Evolutionary conservation across 1,140 invertebrate species (phyloP).

Genomic region (Nasonia longicornis): DNA sequence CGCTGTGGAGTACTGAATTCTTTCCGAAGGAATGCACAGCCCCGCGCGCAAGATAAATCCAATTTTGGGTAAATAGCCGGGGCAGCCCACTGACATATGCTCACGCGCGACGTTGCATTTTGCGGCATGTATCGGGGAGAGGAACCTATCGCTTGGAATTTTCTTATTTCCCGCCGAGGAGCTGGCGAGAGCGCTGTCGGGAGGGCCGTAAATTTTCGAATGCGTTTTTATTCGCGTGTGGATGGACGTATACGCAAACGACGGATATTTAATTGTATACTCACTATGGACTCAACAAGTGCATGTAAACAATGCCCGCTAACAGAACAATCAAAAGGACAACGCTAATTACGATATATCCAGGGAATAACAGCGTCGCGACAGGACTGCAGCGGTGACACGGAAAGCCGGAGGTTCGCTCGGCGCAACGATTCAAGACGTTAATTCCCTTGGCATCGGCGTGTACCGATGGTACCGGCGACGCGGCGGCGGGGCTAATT

Average conservation of each 20-base stretch:
- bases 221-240: neutral
- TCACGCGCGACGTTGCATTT: slow-evolving; percentile 6
- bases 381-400: neutral
- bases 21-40: neutral
- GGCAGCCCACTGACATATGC: neutral
- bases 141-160: slow-evolving; percentile 1
- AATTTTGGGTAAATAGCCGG: slow-evolving; percentile 28
- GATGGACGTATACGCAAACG: too few relatives aligned
- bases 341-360: neutral
- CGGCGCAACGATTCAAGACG: slow-evolving; percentile 28
- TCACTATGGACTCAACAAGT: too few relatives aligned
- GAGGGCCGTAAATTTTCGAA: neutral
- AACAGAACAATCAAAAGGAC: neutral
- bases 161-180: neutral
- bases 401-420: neutral
- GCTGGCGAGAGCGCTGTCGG: too few relatives aligned
- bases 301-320: neutral
- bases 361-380: neutral
- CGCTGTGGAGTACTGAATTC: neutral
- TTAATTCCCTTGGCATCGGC: slow-evolving; percentile 8
- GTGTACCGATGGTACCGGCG: too few relatives aligned
- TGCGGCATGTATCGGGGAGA: neutral
- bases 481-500: slow-evolving; percentile 19
- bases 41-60: neutral
- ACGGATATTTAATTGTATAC: too few relatives aligned